Conservation (phyloP, 2,797 vertebrate species). For the Protonibea diacanthus region DNA sequence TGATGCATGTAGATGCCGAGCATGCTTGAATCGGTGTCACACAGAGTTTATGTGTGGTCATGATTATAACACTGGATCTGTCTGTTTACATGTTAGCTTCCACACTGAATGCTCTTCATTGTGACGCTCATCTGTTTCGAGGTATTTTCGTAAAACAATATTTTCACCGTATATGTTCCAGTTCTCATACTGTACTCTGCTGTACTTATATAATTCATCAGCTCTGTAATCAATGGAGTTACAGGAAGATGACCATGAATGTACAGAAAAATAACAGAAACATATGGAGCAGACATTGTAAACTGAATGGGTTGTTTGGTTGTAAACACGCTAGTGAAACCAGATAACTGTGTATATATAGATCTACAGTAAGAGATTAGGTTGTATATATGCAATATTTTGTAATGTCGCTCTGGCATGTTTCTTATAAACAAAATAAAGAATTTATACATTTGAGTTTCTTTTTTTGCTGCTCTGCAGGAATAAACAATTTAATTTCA, state of each 20-base stretch:
- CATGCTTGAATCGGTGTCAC: conserved; percentile 17
- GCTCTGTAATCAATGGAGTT: conserved; percentile 1
- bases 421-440: not conserved
- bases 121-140: conserved; percentile 51
- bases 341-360: conserved; percentile 6
- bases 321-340: conserved; percentile 8
- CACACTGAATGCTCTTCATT: not conserved
- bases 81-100: conserved; percentile 29
- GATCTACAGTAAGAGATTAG: not conserved
- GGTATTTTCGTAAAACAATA: conserved; percentile 34
- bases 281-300: not conserved
- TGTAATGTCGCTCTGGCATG: not conserved
- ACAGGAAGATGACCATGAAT: not conserved
- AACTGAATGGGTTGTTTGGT: conserved; percentile 2
- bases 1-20: conserved; percentile 8
- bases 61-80: conserved; percentile 12
- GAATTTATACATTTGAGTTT: not conserved
- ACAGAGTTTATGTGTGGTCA: conserved; percentile 18
- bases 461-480: not conserved
- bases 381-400: not conserved
- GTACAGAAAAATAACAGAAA: conserved; percentile 1
- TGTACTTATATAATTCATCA: conserved; percentile 25
- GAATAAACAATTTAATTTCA: not conserved
- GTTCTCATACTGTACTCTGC: not conserved
- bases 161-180: conserved; percentile 14